These are phyloP conservation scores for Clamator glandarius DNA, from an alignment of 2,797 vertebrate species.

Conservation along the genomic window DNA sequence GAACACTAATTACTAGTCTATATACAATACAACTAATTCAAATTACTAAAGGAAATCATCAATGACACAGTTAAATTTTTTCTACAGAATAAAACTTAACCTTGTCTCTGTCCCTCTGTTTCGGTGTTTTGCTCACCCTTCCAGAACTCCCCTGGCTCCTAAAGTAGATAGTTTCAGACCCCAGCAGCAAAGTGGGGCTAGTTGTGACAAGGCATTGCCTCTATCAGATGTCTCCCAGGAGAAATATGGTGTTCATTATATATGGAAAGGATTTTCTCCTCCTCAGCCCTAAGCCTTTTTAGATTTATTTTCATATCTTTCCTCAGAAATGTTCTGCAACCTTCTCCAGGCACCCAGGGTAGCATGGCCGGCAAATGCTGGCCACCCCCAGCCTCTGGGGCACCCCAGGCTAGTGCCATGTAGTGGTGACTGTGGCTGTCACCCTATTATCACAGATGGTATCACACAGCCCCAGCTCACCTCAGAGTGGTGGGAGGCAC, in stretches of 20 bases:
- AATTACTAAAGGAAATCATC: neutral
- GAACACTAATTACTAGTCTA: neutral
- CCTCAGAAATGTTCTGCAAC: neutral
- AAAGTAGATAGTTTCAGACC: neutral
- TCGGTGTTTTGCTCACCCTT: neutral
- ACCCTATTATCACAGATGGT: neutral
- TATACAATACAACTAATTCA: neutral
- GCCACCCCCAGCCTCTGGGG: neutral
- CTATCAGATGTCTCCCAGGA: neutral
- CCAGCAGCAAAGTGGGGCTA: neutral
- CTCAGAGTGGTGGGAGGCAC: rapidly evolving
- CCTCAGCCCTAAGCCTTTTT: neutral
- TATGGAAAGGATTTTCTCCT: neutral
- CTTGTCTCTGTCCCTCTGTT: neutral
- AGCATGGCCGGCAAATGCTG: rapidly evolving
- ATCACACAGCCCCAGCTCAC: neutral
- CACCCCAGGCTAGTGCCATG: neutral
- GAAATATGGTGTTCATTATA: neutral
- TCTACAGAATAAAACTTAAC: neutral
- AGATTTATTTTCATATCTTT: neutral
- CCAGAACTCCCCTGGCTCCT: neutral
- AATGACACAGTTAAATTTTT: neutral
- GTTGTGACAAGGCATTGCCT: neutral
- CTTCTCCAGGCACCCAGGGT: neutral
- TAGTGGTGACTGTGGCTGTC: neutral